phyloP scores from a whole-genome alignment of 2,888 invertebrate genomes.

The Acronicta psi region DNA sequence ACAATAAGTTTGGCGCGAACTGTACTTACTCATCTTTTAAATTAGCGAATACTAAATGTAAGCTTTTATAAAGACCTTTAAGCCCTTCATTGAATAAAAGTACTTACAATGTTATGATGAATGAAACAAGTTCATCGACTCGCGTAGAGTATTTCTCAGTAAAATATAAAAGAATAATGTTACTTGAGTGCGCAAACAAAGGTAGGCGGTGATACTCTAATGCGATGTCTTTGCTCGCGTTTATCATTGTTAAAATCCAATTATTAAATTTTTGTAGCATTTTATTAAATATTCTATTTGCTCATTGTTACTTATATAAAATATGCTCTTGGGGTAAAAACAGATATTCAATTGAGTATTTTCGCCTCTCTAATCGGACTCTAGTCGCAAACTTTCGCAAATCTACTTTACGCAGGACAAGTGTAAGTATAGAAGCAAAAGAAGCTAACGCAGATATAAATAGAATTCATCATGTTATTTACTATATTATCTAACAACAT shows the following conservation, averaged over 20 bases:
- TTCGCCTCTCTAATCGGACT: neutral
- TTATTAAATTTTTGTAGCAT: neutral
- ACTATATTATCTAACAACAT: neutral
- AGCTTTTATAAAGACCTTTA: no score
- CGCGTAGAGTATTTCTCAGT: neutral
- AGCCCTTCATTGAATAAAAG: no score
- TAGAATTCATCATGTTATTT: neutral
- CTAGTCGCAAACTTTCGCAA: neutral
- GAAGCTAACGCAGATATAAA: neutral
- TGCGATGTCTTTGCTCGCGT: neutral
- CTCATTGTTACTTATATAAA: neutral
- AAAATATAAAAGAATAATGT: neutral
- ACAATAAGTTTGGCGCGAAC: no score
- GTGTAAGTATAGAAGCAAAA: neutral
- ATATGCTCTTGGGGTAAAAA: neutral
- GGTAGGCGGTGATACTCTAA: neutral
- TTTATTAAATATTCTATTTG: neutral
- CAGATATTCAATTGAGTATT: neutral
- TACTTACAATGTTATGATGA: neutral
- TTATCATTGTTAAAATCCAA: neutral
- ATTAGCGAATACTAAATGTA: no score
- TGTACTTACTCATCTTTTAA: no score
- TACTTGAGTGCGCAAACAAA: neutral
- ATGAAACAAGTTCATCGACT: neutral
- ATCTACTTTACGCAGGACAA: neutral